Conservation (phyloP, 1,140 invertebrate species). For the Euborellia annulipes region DNA sequence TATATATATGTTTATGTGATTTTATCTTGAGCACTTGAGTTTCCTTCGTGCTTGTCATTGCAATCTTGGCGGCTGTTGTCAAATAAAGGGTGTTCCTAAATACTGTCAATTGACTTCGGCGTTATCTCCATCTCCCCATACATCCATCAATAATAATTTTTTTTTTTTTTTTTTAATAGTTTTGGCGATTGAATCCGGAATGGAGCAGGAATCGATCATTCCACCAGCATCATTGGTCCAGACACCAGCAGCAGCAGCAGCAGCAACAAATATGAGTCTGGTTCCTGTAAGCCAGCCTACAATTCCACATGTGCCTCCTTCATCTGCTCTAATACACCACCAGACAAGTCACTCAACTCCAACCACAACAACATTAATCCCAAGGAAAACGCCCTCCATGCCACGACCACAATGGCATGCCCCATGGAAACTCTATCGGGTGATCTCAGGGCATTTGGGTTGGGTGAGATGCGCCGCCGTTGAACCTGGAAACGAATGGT, state of each 20-base stretch:
- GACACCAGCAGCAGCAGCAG: not conserved
- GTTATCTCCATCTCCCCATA: too few species aligned
- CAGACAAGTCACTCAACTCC: too few species aligned
- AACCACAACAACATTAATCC: conserved; percentile 35
- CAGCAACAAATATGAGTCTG: conserved; percentile 8
- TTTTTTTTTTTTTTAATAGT: too few species aligned
- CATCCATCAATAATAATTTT: too few species aligned
- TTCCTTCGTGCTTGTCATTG: too few species aligned
- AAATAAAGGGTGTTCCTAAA: too few species aligned
- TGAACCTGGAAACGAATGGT: conserved; percentile 93
- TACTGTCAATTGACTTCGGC: too few species aligned
- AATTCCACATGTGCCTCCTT: conserved; percentile 7
- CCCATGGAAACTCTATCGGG: conserved; percentile 94
- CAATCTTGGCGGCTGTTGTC: too few species aligned
- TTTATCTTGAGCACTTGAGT: too few species aligned
- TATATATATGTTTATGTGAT: too few species aligned
- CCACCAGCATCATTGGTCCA: not conserved
- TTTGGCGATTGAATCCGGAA: not conserved
- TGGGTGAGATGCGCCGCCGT: conserved; percentile 96
- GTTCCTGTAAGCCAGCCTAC: conserved; percentile 9
- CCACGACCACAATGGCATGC: conserved; percentile 96
- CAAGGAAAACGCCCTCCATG: conserved; percentile 69
- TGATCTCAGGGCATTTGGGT: conserved; percentile 96
- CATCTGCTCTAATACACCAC: conserved; percentile 18
- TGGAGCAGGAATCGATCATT: not conserved